Percentiles rank a stretch among this genome's conserved stretches.
Evolutionary conservation across 1,140 invertebrate genomes (phyloP).

Genomic region (Brachionus asplanchnoidis): DNA sequence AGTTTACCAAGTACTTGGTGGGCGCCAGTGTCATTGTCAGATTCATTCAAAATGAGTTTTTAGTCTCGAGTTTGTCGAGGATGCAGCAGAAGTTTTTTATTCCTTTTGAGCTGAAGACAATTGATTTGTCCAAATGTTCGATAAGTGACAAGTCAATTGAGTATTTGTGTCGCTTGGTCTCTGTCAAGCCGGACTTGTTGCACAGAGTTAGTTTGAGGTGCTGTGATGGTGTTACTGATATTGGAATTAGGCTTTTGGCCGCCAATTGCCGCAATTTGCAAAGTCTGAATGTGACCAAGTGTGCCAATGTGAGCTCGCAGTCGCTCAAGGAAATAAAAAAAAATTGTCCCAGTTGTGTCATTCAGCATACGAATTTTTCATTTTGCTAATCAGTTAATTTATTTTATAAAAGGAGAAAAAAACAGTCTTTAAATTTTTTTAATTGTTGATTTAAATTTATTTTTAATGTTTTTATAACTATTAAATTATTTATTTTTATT

Average conservation of each 20-base stretch:
- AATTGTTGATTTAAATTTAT: neutral
- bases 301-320: neutral
- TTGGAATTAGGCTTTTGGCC: neutral
- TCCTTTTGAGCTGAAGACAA: neutral
- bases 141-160: conserved; percentile 18
- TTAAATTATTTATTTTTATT: neutral
- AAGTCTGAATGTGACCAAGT: conserved; percentile 10
- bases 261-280: conserved; percentile 15
- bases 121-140: conserved; percentile 23
- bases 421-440: neutral
- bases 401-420: neutral
- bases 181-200: neutral
- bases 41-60: neutral
- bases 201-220: conserved; percentile 3
- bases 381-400: neutral
- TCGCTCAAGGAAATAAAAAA: conserved; percentile 25
- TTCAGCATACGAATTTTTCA: conserved; percentile 32
- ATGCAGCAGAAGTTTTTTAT: neutral
- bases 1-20: neutral
- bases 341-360: conserved; percentile 24
- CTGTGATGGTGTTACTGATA: neutral
- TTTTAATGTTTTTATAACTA: neutral
- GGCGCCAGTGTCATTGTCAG: neutral
- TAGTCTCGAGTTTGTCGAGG: neutral
- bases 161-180: neutral